phyloP scores from a whole-genome alignment of 2,113 vertebrate genomes.

The Pica pica region DNA sequence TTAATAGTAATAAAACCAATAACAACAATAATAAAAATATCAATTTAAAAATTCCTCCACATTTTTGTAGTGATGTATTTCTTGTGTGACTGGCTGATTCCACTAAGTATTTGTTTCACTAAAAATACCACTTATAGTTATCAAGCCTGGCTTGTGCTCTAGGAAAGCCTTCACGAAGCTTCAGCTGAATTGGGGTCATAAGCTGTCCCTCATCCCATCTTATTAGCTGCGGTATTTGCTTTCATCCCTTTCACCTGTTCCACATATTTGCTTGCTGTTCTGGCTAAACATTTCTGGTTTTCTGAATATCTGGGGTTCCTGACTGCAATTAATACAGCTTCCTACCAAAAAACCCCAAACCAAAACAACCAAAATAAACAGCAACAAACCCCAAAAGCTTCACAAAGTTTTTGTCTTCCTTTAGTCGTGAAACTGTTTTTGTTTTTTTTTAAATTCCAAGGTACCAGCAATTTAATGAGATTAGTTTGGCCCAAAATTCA shows the following conservation, averaged over 20 bases:
- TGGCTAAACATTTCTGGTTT: not conserved
- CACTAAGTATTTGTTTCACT: not conserved
- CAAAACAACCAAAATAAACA: not conserved
- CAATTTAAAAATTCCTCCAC: not conserved
- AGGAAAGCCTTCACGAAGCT: not conserved
- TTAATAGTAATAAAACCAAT: not conserved
- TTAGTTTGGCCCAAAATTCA: not conserved
- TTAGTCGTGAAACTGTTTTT: not conserved
- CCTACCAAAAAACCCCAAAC: fast-evolving
- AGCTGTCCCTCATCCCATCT: not conserved
- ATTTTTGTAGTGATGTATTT: not conserved
- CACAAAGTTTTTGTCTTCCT: not conserved
- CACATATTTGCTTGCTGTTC: not conserved
- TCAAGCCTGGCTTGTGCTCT: not conserved
- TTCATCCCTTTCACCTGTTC: not conserved
- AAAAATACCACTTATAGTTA: not conserved
- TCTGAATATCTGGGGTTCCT: not conserved
- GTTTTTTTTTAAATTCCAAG: not conserved
- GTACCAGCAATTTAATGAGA: not conserved
- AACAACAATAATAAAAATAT: not conserved
- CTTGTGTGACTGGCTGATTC: not conserved
- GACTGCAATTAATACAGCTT: not conserved
- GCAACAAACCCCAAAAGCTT: not conserved
- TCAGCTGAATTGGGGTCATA: not conserved
- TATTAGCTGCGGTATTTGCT: not conserved